phyloP scores from a whole-genome alignment of 1,140 invertebrate species.

The Caerostris extrusa region DNA sequence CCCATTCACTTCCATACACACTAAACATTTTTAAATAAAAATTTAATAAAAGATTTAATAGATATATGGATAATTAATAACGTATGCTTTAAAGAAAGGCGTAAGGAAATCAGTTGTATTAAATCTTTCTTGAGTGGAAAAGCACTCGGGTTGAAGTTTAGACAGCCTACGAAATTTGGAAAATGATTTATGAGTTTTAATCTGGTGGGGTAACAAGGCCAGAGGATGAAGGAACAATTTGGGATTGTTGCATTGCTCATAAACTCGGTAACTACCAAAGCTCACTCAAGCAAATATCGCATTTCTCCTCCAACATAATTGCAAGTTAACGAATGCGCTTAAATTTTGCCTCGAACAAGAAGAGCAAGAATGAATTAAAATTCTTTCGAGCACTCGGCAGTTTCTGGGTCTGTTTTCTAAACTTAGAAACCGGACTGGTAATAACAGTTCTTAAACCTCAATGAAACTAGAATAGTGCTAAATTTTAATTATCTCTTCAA shows the following conservation, averaged over 20 bases:
- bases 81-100: no score
- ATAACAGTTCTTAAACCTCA: background rate
- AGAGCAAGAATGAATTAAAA: background rate
- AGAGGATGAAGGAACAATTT: background rate
- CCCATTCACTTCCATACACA: no score
- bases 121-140: no score
- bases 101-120: no score
- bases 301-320: background rate
- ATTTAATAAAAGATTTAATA: no score
- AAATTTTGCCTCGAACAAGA: background rate
- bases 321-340: background rate
- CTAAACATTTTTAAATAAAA: no score
- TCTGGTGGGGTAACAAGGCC: background rate
- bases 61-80: no score
- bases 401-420: background rate
- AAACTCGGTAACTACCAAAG: background rate
- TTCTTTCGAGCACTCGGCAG: background rate
- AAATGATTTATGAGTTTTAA: slow-evolving; percentile 16
- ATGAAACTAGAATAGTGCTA: background rate
- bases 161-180: background rate
- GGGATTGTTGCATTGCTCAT: background rate
- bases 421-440: background rate
- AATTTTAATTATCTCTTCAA: no score
- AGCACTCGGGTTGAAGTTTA: background rate
- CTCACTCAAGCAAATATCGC: slow-evolving; percentile 20